Base-by-base conservation (phyloP, 2,113 vertebrate genomes). In the Melanotaenia duboulayi region DNA sequence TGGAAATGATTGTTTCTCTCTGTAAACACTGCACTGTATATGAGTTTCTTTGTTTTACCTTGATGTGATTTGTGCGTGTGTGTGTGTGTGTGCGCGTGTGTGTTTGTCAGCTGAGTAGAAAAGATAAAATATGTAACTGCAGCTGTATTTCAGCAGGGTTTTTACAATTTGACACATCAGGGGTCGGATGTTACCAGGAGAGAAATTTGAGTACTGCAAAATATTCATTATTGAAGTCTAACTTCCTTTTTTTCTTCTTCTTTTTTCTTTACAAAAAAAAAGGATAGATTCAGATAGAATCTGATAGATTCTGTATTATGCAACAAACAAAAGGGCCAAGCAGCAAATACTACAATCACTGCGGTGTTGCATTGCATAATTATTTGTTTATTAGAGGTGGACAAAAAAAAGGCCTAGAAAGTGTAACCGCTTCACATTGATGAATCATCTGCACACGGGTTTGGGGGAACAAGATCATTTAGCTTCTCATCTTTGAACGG, bases 301-400 rank as follows among this genome's bases (percentile, higher is more conserved):
- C 75, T 68, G 54, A 40, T 78, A 61, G 50, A 81, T 70, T 64
- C 68, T 72, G 32, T 60, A 78, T 75, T 90, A 90, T 90, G 87
- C 91, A 90, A 89, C 81, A 68, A 66, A 83, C 39, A 59, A 22
- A 69, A 85, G 79, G 83, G 81, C 87, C 63, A 25, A 65, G 44
- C 63, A 24, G 64, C 74, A 69, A 84, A 84, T 58, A 23, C 55
- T 37, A 66, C 63, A 67, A 80, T 86, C 81, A 79, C 71, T 46
- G 48, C 68, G 39, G 60, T 46, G 39, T 66, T n/a, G 32, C 44
- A 40, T 40, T 59, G 46, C 58, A 56, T 72, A 56, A 57, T 55
- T 37, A 50, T n/a, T 40, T 22, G 7, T 76, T 67, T 78, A 71
- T 62, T 54, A 73, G 71, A 70, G 23, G 50, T 76, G 9, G 0